phyloP scores from a whole-genome alignment of 2,888 invertebrate species.

The Tachina grossa region DNA sequence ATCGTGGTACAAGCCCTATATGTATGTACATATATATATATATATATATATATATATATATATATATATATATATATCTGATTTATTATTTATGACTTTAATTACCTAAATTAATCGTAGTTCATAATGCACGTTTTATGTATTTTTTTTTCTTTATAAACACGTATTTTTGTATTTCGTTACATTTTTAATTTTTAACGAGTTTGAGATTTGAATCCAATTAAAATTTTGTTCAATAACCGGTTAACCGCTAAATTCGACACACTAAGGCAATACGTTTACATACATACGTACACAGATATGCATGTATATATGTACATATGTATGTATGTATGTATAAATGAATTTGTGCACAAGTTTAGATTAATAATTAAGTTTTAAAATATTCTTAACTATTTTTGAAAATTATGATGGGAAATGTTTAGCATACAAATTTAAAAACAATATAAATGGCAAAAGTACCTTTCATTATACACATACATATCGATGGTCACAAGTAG shows the following conservation, averaged over 20 bases:
- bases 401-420: slow-evolving; percentile 20
- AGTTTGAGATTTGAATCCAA: background rate
- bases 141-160: too few species aligned
- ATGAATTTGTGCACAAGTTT: background rate
- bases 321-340: background rate
- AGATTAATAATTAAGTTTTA: background rate
- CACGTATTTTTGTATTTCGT: too few species aligned
- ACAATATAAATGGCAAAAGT: background rate
- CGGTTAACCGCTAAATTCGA: slow-evolving; percentile 24
- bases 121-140: too few species aligned
- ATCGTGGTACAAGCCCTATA: too few species aligned
- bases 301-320: background rate
- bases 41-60: too few species aligned
- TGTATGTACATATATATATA: too few species aligned
- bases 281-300: background rate
- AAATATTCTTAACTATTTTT: slow-evolving; percentile 3
- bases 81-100: too few species aligned
- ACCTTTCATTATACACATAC: background rate
- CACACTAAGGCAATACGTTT: background rate
- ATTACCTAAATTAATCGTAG: too few species aligned
- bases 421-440: slow-evolving; percentile 31
- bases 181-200: background rate
- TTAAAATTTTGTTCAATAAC: slow-evolving; percentile 11
- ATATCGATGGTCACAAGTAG: background rate
- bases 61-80: too few species aligned